A percentile compares a stretch with the other conserved stretches of the same genome.
phyloP scores from a whole-genome alignment of 2,888 invertebrate genomes.

The Lasioglossum villosulum region DNA sequence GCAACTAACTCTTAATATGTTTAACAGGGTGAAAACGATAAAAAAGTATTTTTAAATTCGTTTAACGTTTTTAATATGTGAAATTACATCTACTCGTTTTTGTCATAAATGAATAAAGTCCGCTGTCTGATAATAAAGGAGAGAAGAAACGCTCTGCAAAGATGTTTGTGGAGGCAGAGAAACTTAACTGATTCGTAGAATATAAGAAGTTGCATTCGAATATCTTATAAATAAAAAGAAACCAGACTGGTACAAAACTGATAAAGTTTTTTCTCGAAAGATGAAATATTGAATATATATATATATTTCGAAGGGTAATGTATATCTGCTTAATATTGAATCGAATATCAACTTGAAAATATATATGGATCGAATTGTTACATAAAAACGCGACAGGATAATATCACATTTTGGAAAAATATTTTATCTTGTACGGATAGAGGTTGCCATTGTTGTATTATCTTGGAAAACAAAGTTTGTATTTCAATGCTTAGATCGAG shows the following conservation, averaged over 20 bases:
- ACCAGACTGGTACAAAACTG: constrained; percentile 31
- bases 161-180: constrained; percentile 11
- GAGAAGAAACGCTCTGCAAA: constrained; percentile 11
- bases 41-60: too few relatives aligned
- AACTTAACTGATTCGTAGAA: constrained; percentile 27
- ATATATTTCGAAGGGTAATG: not conserved
- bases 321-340: constrained; percentile 16
- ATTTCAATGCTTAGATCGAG: constrained; percentile 24
- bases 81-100: too few relatives aligned
- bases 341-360: constrained; percentile 1
- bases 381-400: not conserved
- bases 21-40: too few relatives aligned
- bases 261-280: constrained; percentile 21
- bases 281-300: constrained; percentile 13
- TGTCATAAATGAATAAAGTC: too few relatives aligned
- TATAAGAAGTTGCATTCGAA: constrained; percentile 25
- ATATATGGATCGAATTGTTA: constrained; percentile 9
- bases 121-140: not conserved
- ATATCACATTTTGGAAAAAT: constrained; percentile 2
- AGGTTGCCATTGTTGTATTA: constrained; percentile 28
- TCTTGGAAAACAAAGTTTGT: constrained; percentile 17
- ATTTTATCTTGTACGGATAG: constrained; percentile 1
- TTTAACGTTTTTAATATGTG: too few relatives aligned
- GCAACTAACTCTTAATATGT: too few relatives aligned
- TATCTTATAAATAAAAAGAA: constrained; percentile 28